Base-by-base conservation (phyloP, 2,888 invertebrate species). In the Napeogenes inachia region DNA sequence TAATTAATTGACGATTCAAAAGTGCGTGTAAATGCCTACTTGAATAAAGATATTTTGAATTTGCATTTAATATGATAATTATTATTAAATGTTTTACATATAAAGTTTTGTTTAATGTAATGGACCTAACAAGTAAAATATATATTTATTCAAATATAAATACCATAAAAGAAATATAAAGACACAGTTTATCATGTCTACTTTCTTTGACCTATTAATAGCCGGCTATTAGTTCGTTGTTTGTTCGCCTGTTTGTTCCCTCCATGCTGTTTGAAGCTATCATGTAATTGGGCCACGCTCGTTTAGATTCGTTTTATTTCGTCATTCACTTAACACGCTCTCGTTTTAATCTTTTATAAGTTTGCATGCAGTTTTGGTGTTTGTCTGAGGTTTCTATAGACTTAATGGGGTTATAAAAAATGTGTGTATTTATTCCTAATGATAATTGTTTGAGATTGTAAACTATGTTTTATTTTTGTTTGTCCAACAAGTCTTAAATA, bases 131-230 rank as follows among this genome's bases (percentile, higher is more conserved):
- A 21, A 21, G 21, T 21, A 21, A 21, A 0, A 21, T 0, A 21
- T 21, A 0, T 21, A 21, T 21, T 21, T 21, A 21, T 21, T 21
- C 21, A 21, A 21, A 21, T 21, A 21, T 21, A 1, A 21, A 21
- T 21, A 21, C 21, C 21, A 21, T 21, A 21, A 21, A 21, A 21
- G 1, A 21, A 1, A 21, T 21, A 21, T 21, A 8, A 42, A 42
- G 10, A 42, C 30, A 50, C 30, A 30, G 30, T 12, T n/a, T 30
- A 50, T 50, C 4, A 30, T 12, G 50, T 50, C 70, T 71, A 74
- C 79, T 84, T 82, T 82, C 83, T 79, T 80, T 72, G 77, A 73
- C 77, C 81, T 84, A 85, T 84, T 82, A 82, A 77, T 83, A 82
- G 76, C 72, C 73, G 72, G 76, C 72, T 77, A 78, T 79, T 79